Base-by-base conservation (phyloP, 2,888 invertebrate genomes). In the Cecidostiba fungosa region DNA sequence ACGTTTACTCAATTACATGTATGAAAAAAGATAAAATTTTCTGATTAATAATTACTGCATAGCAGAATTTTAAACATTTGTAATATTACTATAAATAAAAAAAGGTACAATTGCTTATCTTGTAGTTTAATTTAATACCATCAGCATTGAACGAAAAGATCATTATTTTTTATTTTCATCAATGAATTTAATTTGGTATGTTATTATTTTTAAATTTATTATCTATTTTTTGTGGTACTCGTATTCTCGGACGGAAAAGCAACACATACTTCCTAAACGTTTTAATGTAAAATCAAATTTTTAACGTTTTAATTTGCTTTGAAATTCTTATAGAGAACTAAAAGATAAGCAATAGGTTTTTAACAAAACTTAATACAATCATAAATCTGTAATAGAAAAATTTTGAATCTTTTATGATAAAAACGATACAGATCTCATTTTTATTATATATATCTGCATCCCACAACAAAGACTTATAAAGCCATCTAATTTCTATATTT, bases 1-100 rank as follows among this genome's bases (percentile, higher is more conserved):
- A 14, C 23, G 8, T 72, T 69, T 62, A 54, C 19, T 59, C 39
- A 39, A 72, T 69, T 16, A 32, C 69, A 69, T 72, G 36, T 26
- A 73, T n/a, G 36, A 36, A 79, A 73, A 76, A n/a, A 74, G 54
- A 76, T 79, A 80, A 39, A 84, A 76, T 76, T 76, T 29, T 69
- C 76, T 26, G 36, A 36, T 62, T 36, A 6, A 6, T 77, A 59
- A 50, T 78, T 3, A 47, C 43, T 85, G 29, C 66, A 47, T 66
- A 29, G 43, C 39, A 77, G n/a, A 23, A 73, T 82, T 82, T 29
- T 10, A 29, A 76, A 80, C 23, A 19, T 76, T 29, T 29, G 19
- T 47, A 26, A 39, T 16, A 59, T 23, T 32, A 76, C 43, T 50
- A 36, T 39, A 81, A 66, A 59, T 62, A 29, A 54, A 84, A 84